Evolutionary conservation across 2,888 invertebrate genomes (phyloP), one percentile per base, ranked within the genome.

Genomic region (Mactromeris polynyma): DNA sequence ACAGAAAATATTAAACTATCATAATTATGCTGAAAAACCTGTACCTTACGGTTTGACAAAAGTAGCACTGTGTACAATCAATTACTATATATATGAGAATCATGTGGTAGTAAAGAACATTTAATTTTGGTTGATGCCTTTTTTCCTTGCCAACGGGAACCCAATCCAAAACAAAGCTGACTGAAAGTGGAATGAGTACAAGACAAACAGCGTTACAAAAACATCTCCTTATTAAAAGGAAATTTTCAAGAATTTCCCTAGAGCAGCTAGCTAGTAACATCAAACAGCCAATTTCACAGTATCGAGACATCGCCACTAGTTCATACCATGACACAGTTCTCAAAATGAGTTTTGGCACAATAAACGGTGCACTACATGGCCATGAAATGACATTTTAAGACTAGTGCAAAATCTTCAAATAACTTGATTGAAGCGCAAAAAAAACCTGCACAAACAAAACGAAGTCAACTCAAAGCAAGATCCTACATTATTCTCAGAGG

Each of bases 221-320:
- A n/a, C n/a, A 64, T n/a, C 9, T 64, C 46, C 58, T 26, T 26
- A 64, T 26, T 26, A 64, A 64, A 64, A 64, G 58, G 9, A 21
- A 64, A 73, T 73, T 73, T 73, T 17, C 73, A 73, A 73, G 73
- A 33, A 73, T 33, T 69, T 73, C 73, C 36, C 73, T 19, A 33
- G 31, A 36, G 31, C 17, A 33, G 73, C 33, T 73, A n/a, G n/a
- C n/a, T n/a, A n/a, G 33, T n/a, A n/a, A 58, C 46, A 17, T 58
- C 2, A 58, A 58, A 73, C 73, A 73, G 73, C 26, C 33, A 33
- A 69, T 69, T 2, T 58, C 21, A 64, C 58, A 26, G 58, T 26
- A 64, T 26, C 11, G n/a, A 26, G 26, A 26, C 58, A 64, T 26
- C n/a, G n/a, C 2, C 9, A 11, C 26, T 64, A 26, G 58, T 26